Evolutionary conservation across 1,140 invertebrate species (phyloP).

Genomic region (Drosophila micromelanica): DNA sequence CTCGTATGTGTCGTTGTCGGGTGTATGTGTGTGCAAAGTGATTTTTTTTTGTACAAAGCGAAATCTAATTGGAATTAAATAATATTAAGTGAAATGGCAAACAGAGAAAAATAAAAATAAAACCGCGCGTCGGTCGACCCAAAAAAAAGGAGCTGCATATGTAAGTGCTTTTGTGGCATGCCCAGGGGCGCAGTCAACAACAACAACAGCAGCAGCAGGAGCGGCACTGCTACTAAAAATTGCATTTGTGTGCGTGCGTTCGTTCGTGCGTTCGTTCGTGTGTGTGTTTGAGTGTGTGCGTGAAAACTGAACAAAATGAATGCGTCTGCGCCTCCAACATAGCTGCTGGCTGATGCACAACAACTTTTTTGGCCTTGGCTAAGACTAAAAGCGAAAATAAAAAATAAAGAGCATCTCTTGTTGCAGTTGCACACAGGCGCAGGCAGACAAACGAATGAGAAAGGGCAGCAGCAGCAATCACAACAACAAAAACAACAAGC

Average conservation of each 20-base stretch:
- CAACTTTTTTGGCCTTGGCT: conserved; percentile 66
- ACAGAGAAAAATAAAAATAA: conserved; percentile 39
- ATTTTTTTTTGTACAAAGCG: conserved; percentile 59
- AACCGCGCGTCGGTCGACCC: conserved; percentile 41
- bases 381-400: conserved; percentile 31
- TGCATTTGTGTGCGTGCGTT: conserved; percentile 46
- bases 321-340: conserved; percentile 58
- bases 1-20: conserved; percentile 48
- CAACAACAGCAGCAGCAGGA: conserved; percentile 55
- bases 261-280: conserved; percentile 46
- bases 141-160: conserved; percentile 36
- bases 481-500: conserved; percentile 32
- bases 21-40: conserved; percentile 54
- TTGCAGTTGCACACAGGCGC: conserved; percentile 36
- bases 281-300: conserved; percentile 32
- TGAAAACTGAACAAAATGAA: conserved; percentile 64
- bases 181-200: conserved; percentile 55
- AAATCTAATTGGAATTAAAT: conserved; percentile 73
- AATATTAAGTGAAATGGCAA: conserved; percentile 54
- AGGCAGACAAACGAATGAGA: conserved; percentile 35
- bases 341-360: conserved; percentile 29
- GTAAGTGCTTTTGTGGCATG: conserved; percentile 37
- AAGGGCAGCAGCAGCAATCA: conserved; percentile 57
- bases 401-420: conserved; percentile 34
- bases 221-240: conserved; percentile 49